Conservation (phyloP, 2,888 invertebrate genomes). For the Lypha dubia region DNA sequence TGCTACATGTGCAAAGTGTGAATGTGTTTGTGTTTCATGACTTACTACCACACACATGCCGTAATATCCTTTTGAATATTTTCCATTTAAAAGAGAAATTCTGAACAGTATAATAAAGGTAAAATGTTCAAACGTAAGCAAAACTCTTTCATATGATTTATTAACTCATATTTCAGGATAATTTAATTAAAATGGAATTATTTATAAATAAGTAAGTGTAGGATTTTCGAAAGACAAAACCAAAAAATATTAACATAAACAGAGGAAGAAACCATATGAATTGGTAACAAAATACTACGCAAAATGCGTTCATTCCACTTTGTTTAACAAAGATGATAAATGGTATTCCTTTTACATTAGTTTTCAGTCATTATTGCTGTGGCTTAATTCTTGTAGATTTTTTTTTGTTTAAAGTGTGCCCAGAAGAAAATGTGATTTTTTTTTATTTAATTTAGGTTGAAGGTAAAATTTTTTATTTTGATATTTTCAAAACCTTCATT, state of each 20-base stretch:
- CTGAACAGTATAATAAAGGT: conserved; percentile 14
- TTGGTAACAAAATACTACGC: not conserved
- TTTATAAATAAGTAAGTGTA: conserved; percentile 47
- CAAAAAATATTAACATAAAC: not conserved
- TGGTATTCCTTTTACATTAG: too few species aligned
- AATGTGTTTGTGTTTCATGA: not conserved
- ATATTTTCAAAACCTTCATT: too few species aligned
- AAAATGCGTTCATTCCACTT: not conserved
- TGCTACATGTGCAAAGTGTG: not conserved
- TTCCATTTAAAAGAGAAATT: not conserved
- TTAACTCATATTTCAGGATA: conserved; percentile 39
- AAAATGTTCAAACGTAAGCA: conserved; percentile 47
- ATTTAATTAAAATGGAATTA: conserved; percentile 64
- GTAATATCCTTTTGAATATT: not conserved
- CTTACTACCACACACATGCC: not conserved
- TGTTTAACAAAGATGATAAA: conserved; percentile 6
- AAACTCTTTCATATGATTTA: conserved; percentile 45
- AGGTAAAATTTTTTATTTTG: too few species aligned
- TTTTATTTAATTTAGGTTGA: too few species aligned
- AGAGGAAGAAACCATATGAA: not conserved
- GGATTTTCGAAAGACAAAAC: conserved; percentile 32
- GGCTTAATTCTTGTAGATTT: too few species aligned
- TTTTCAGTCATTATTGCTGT: too few species aligned
- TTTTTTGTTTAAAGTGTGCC: too few species aligned
- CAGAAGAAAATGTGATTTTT: too few species aligned